Conservation (phyloP, 2,113 vertebrate genomes). For the Mugil cephalus region DNA sequence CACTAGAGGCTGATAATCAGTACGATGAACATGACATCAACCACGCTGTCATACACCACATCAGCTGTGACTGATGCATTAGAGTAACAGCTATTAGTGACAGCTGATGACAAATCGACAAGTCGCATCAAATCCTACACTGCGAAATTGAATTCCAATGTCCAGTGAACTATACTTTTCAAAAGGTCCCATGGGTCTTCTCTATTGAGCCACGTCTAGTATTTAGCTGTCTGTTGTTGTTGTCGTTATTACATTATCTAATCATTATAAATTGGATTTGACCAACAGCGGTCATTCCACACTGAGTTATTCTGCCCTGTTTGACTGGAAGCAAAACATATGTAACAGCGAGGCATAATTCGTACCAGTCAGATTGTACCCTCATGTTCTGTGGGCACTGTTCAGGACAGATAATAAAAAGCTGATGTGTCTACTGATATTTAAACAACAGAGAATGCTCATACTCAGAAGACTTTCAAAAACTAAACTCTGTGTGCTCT, state of each 20-base stretch:
- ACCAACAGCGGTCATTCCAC: slow-evolving; percentile 16
- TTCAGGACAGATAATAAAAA: slow-evolving; percentile 23
- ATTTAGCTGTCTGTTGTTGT: slow-evolving; percentile 1
- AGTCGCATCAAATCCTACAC: slow-evolving; percentile 26
- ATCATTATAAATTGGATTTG: slow-evolving; percentile 29
- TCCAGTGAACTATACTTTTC: background rate
- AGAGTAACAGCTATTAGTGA: slow-evolving; percentile 10
- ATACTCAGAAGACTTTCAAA: background rate
- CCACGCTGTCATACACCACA: slow-evolving; percentile 21
- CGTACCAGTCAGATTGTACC: slow-evolving; percentile 35
- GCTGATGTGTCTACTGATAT: slow-evolving; percentile 11
- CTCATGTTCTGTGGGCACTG: slow-evolving; percentile 16
- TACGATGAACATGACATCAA: slow-evolving; percentile 43
- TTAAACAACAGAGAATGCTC: background rate
- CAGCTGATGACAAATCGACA: slow-evolving; percentile 28
- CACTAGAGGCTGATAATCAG: slow-evolving; percentile 36
- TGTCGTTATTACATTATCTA: slow-evolving; percentile 26
- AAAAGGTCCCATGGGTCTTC: background rate
- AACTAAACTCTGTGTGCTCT: background rate
- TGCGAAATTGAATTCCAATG: slow-evolving; percentile 6
- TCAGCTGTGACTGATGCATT: slow-evolving; percentile 32
- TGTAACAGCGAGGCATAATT: slow-evolving; percentile 39
- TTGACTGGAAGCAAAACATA: slow-evolving; percentile 32
- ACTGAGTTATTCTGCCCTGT: slow-evolving; percentile 13
- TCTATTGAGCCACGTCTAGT: background rate